These are phyloP conservation scores for Drosophila santomea DNA, from an alignment of 1,140 invertebrate genomes.

Conservation along the genomic window DNA sequence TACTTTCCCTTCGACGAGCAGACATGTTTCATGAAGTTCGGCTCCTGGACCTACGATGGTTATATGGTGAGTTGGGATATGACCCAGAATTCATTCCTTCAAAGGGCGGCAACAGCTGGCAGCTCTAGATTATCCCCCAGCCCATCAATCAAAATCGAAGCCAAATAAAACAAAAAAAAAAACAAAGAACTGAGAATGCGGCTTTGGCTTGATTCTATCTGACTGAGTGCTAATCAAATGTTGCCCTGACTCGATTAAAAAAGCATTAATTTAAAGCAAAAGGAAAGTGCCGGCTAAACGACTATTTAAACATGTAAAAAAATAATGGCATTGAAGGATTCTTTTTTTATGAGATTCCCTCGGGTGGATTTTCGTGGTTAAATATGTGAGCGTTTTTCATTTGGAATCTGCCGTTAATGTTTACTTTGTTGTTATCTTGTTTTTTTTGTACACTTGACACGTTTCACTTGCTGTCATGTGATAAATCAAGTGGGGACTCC, in stretches of 20 bases:
- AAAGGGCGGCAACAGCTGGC: slow-evolving; percentile 45
- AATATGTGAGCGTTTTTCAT: slow-evolving; percentile 56
- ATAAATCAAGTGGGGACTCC: slow-evolving; percentile 61
- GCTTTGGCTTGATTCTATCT: slow-evolving; percentile 39
- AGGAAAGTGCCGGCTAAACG: slow-evolving; percentile 20
- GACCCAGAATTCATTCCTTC: slow-evolving; percentile 11
- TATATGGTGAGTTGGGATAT: slow-evolving; percentile 89
- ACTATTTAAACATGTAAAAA: slow-evolving; percentile 50
- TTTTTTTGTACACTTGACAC: slow-evolving; percentile 72
- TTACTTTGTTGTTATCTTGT: slow-evolving; percentile 64
- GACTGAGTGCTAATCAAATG: slow-evolving; percentile 75
- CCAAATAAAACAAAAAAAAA: background rate
- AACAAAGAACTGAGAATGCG: background rate
- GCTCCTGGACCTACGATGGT: slow-evolving; percentile 97
- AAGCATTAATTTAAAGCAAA: slow-evolving; percentile 58
- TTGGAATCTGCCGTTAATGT: slow-evolving; percentile 66
- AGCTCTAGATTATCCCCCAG: slow-evolving; percentile 42
- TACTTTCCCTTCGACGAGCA: slow-evolving; percentile 99
- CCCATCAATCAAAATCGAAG: slow-evolving; percentile 63
- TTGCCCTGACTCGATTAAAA: slow-evolving; percentile 71
- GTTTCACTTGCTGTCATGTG: slow-evolving; percentile 69
- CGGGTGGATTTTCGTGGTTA: slow-evolving; percentile 25
- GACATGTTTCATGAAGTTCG: slow-evolving; percentile 98
- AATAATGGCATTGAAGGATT: slow-evolving; percentile 14
- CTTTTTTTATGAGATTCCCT: slow-evolving; percentile 35